Evolutionary conservation across 2,888 invertebrate species (phyloP).

Genomic region (Terebella lapidaria): DNA sequence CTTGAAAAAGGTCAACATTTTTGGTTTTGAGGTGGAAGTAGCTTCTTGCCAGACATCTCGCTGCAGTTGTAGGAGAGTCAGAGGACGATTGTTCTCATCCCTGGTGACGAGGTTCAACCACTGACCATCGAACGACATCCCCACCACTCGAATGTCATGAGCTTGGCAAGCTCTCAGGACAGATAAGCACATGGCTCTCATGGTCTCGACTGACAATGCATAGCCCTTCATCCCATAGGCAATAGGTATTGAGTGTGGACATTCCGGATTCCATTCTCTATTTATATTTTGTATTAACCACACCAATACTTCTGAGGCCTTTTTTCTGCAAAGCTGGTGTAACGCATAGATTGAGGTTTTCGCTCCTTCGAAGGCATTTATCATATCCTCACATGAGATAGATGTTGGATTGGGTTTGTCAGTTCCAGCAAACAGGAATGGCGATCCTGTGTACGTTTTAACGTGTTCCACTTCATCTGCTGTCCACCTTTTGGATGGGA

Average conservation of each 20-base stretch:
- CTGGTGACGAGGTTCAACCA: not conserved
- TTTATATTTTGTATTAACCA: too few relatives aligned
- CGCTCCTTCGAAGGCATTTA: too few relatives aligned
- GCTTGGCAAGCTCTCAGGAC: not conserved
- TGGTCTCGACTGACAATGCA: not conserved
- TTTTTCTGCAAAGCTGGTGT: too few relatives aligned
- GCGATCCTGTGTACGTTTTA: too few relatives aligned
- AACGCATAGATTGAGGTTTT: too few relatives aligned
- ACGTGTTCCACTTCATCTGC: too few relatives aligned
- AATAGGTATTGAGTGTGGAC: not conserved
- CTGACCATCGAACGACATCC: not conserved
- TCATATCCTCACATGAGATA: too few relatives aligned
- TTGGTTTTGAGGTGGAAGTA: not conserved
- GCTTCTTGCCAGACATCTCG: not conserved
- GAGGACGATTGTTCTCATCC: not conserved
- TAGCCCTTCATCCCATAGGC: not conserved
- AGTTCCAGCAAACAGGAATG: too few relatives aligned
- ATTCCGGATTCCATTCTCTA: not conserved
- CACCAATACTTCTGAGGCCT: too few relatives aligned
- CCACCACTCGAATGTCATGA: not conserved
- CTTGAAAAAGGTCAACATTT: not conserved
- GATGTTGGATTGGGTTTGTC: too few relatives aligned
- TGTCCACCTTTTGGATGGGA: not conserved
- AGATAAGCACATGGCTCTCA: not conserved
- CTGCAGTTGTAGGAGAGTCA: not conserved